These are phyloP conservation scores for Ciconia boyciana DNA, from an alignment of 2,113 vertebrate genomes.

Conservation along the genomic window DNA sequence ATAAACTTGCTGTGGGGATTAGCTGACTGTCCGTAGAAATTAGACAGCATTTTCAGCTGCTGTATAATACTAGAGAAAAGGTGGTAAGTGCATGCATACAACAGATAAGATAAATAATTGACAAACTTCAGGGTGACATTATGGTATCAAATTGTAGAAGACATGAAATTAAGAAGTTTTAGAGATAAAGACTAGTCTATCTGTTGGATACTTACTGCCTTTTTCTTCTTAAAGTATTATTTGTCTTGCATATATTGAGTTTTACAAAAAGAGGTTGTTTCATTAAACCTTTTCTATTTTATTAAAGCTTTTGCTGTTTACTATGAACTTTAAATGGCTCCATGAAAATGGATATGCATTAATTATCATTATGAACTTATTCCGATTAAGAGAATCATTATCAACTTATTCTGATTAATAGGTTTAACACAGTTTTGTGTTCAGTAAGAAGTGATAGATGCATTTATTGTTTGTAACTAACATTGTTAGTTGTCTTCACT, in stretches of 20 bases:
- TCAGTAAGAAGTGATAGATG: neutral
- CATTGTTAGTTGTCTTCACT: neutral
- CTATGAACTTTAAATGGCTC: neutral
- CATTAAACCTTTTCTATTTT: neutral
- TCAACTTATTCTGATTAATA: neutral
- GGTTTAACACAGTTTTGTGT: neutral
- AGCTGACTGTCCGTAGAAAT: fast-evolving
- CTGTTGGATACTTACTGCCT: neutral
- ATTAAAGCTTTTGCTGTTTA: neutral
- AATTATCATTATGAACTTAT: neutral
- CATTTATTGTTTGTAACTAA: neutral
- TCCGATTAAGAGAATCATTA: neutral
- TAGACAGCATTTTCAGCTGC: neutral
- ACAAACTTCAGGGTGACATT: neutral
- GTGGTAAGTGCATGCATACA: neutral
- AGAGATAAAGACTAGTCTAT: neutral
- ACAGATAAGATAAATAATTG: neutral
- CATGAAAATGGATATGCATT: neutral
- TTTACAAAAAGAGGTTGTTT: neutral
- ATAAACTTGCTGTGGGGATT: neutral
- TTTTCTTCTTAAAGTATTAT: neutral
- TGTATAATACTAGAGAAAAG: neutral
- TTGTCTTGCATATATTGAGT: neutral
- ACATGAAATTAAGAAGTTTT: neutral
- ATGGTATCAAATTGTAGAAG: neutral